Conservation (phyloP, 2,797 vertebrate species). For the Uromys caudimaculatus region DNA sequence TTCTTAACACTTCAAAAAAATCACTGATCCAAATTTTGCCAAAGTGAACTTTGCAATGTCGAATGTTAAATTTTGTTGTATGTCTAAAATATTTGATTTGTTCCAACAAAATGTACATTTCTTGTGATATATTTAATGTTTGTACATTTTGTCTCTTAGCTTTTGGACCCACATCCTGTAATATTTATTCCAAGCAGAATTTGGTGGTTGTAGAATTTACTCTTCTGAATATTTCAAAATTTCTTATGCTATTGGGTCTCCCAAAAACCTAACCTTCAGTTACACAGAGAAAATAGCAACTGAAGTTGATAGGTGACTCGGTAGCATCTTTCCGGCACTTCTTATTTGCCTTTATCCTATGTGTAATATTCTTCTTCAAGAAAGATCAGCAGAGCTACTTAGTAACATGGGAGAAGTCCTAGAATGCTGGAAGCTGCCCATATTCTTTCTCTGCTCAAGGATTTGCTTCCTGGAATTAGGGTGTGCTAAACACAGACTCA, state of each 20-base stretch:
- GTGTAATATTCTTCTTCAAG: not conserved
- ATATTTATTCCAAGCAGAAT: not conserved
- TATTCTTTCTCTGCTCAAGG: not conserved
- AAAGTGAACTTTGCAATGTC: not conserved
- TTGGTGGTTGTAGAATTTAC: not conserved
- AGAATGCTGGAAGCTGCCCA: not conserved
- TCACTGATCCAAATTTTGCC: not conserved
- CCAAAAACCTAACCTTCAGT: not conserved
- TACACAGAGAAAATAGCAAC: not conserved
- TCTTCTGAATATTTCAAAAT: not conserved
- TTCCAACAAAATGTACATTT: not conserved
- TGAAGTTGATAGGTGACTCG: not conserved
- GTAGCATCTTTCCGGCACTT: not conserved
- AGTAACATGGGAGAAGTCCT: not conserved
- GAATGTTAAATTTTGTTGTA: not conserved
- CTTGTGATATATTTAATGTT: not conserved
- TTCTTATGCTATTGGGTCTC: not conserved
- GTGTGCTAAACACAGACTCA: not conserved
- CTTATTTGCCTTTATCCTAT: not conserved
- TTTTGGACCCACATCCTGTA: not conserved
- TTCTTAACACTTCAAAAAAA: not conserved
- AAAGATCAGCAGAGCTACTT: not conserved
- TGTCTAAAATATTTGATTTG: slow-evolving; percentile 11
- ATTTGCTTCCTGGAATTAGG: not conserved
- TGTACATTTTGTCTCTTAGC: not conserved